A percentile compares a stretch with the other conserved stretches of the same genome.
Conservation (phyloP, 2,888 invertebrate genomes). For the Drosophila mercatorum region DNA sequence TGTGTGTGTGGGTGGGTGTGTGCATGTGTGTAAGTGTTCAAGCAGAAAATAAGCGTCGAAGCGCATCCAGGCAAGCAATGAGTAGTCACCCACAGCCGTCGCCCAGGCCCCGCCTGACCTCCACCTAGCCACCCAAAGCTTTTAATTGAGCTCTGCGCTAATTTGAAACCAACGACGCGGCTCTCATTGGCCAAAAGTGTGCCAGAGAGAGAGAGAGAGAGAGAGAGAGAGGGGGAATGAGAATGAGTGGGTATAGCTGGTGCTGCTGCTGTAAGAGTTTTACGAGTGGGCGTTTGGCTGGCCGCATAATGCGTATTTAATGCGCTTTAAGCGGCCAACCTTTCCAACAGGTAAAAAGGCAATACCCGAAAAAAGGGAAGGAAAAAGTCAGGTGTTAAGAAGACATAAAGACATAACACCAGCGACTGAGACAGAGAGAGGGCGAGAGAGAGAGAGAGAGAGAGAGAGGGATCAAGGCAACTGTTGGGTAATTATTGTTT, state of each 20-base stretch:
- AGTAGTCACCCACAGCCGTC: slow-evolving; percentile 20
- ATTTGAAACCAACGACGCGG: slow-evolving; percentile 75
- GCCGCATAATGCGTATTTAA: slow-evolving; percentile 70
- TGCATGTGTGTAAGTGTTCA: slow-evolving; percentile 39
- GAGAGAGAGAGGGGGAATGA: not conserved
- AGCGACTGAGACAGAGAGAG: not conserved
- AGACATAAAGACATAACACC: slow-evolving; percentile 1
- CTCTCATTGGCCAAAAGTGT: slow-evolving; percentile 37
- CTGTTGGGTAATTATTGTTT: slow-evolving; percentile 45
- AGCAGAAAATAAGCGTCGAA: slow-evolving; percentile 68
- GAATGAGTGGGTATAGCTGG: not conserved
- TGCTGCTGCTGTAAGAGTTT: slow-evolving; percentile 21
- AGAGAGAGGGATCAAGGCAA: not conserved
- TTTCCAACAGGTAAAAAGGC: slow-evolving; percentile 45
- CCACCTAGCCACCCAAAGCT: slow-evolving; percentile 18
- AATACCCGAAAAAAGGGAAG: not conserved
- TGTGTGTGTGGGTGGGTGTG: not conserved
- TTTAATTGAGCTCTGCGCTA: slow-evolving; percentile 76
- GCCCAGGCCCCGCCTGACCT: slow-evolving; percentile 1
- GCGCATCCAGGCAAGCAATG: slow-evolving; percentile 65
- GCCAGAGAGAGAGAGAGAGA: not conserved
- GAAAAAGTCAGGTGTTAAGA: not conserved
- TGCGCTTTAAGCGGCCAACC: slow-evolving; percentile 56
- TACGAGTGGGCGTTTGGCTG: slow-evolving; percentile 25
- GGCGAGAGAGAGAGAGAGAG: not conserved